Evolutionary conservation across 2,888 invertebrate species (phyloP).

Genomic region (Gastrophysa polygoni): DNA sequence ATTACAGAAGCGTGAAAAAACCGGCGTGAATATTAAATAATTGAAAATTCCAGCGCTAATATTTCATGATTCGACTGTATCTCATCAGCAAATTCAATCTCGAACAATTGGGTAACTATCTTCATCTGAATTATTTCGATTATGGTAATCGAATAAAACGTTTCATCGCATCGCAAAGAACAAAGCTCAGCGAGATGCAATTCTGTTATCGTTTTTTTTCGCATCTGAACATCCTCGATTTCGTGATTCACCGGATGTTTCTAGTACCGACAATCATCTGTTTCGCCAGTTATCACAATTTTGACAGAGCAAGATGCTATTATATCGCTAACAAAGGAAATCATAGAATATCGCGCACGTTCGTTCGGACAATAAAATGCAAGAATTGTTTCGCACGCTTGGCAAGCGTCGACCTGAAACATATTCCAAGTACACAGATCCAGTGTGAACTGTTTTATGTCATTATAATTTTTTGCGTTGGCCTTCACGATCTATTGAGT

Average conservation of each 20-base stretch:
- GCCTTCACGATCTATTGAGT: constrained; percentile 26
- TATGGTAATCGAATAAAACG: too few relatives aligned
- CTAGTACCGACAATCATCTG: neutral
- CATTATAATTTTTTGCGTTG: constrained; percentile 18
- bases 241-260: neutral
- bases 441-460: constrained; percentile 22
- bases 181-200: too few relatives aligned
- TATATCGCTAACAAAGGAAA: neutral
- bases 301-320: neutral
- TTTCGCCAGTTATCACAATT: neutral
- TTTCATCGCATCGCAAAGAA: too few relatives aligned
- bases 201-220: too few relatives aligned
- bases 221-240: neutral
- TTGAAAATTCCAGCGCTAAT: too few relatives aligned
- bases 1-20: too few relatives aligned
- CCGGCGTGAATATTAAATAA: too few relatives aligned
- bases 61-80: too few relatives aligned
- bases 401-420: constrained; percentile 13
- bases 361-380: neutral
- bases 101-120: too few relatives aligned
- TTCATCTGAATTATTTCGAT: too few relatives aligned
- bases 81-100: too few relatives aligned
- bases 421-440: constrained; percentile 13
- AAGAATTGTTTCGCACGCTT: neutral
- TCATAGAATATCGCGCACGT: too few relatives aligned